phyloP scores from a whole-genome alignment of 2,113 vertebrate genomes.

The Notothenia coriiceps region DNA sequence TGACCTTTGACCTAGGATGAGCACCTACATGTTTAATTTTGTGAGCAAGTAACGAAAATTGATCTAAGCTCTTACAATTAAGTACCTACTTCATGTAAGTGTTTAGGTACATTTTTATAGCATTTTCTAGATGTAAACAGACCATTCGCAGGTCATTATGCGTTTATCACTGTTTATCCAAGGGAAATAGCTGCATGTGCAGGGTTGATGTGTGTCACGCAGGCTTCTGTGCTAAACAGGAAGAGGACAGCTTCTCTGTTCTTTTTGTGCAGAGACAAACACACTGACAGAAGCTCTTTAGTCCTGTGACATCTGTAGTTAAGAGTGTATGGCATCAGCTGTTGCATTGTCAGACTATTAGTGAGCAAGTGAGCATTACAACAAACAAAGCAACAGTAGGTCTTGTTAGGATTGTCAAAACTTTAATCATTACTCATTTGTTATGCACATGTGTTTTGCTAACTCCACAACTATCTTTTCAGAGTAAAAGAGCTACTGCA shows the following conservation, averaged over 20 bases:
- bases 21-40: background rate
- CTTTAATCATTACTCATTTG: background rate
- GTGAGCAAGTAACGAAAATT: background rate
- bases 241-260: slow-evolving; percentile 11
- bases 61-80: background rate
- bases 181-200: background rate
- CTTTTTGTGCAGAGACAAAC: slow-evolving; percentile 6
- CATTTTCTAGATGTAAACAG: background rate
- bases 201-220: background rate
- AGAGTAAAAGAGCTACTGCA: background rate
- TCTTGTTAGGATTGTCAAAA: background rate
- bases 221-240: background rate
- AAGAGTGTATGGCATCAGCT: slow-evolving; percentile 37
- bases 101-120: background rate
- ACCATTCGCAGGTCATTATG: background rate
- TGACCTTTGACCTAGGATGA: slow-evolving; percentile 20
- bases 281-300: slow-evolving; percentile 16
- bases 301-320: slow-evolving; percentile 24
- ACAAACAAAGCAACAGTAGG: background rate
- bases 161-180: background rate
- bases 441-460: background rate
- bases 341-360: slow-evolving; percentile 9
- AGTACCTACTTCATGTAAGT: too few species aligned
- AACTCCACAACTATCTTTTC: background rate
- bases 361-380: slow-evolving; percentile 1